Evolutionary conservation across 2,797 vertebrate genomes (phyloP).

Genomic region (Pantherophis alleghaniensis): DNA sequence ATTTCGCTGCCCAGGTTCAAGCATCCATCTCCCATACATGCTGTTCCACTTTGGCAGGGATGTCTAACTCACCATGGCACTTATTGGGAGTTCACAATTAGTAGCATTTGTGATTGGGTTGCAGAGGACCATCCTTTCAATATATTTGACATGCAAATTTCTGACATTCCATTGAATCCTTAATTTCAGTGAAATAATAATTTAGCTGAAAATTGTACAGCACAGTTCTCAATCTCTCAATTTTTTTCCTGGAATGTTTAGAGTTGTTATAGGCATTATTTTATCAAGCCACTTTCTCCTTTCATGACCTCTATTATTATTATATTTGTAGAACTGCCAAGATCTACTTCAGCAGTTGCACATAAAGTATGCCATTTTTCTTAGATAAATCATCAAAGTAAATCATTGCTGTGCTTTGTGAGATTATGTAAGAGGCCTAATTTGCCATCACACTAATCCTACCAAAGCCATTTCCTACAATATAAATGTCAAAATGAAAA

Average conservation of each 20-base stretch:
- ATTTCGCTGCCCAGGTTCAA: neutral
- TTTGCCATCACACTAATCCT: neutral
- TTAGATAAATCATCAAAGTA: conserved; percentile 17
- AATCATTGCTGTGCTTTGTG: conserved; percentile 7
- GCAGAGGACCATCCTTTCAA: neutral
- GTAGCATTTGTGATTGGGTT: neutral
- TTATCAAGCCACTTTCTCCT: conserved; percentile 22
- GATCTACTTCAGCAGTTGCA: conserved; percentile 29
- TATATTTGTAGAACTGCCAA: conserved; percentile 19
- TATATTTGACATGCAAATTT: neutral
- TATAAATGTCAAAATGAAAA: neutral
- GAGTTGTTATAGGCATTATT: neutral
- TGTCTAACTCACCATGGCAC: neutral
- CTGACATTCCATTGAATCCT: neutral
- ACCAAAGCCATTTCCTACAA: neutral
- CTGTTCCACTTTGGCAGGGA: neutral
- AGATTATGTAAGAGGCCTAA: neutral
- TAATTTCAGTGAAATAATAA: neutral
- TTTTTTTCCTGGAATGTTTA: neutral
- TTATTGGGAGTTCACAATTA: neutral
- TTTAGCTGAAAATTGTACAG: neutral
- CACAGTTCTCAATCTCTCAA: neutral
- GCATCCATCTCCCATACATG: neutral
- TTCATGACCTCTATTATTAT: conserved; percentile 23
- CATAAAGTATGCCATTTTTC: conserved; percentile 26